Evolutionary conservation across 2,797 vertebrate genomes (phyloP).

Genomic region (Nothura maculosa): DNA sequence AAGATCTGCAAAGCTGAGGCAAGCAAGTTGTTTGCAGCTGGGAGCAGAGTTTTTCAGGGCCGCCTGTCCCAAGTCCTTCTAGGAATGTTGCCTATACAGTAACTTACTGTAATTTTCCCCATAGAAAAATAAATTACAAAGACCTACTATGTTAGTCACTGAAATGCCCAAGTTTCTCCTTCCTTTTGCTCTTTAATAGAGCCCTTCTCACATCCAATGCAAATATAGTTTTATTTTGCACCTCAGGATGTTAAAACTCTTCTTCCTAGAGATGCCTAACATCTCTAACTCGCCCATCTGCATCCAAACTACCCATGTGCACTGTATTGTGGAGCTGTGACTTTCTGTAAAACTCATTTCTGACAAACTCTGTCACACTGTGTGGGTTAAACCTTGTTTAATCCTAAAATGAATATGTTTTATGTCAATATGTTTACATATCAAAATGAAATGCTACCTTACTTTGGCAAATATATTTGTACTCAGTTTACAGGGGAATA

Average conservation of each 20-base stretch:
- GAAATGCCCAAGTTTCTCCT: not conserved
- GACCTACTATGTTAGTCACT: not conserved
- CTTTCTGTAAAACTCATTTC: not conserved
- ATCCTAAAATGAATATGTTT: not conserved
- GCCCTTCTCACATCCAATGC: not conserved
- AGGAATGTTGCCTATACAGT: not conserved
- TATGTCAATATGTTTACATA: constrained; percentile 33
- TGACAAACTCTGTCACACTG: not conserved
- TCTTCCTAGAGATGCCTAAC: not conserved
- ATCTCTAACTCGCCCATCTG: not conserved
- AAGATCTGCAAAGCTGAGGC: constrained; percentile 1
- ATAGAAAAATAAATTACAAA: not conserved
- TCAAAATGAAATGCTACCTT: constrained; percentile 35
- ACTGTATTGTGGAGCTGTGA: not conserved
- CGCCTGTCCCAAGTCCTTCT: not conserved
- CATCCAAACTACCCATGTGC: fast-evolving
- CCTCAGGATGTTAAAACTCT: not conserved
- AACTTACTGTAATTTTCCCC: not conserved
- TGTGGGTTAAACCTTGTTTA: not conserved
- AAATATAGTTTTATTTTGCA: not conserved
- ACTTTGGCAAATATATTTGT: constrained; percentile 17
- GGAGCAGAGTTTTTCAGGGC: not conserved
- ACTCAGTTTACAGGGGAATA: constrained; percentile 46
- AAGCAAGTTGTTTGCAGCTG: not conserved
- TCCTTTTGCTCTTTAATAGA: not conserved